These are phyloP conservation scores for Drosophila persimilis DNA, from an alignment of 1,140 invertebrate genomes.

Conservation along the genomic window DNA sequence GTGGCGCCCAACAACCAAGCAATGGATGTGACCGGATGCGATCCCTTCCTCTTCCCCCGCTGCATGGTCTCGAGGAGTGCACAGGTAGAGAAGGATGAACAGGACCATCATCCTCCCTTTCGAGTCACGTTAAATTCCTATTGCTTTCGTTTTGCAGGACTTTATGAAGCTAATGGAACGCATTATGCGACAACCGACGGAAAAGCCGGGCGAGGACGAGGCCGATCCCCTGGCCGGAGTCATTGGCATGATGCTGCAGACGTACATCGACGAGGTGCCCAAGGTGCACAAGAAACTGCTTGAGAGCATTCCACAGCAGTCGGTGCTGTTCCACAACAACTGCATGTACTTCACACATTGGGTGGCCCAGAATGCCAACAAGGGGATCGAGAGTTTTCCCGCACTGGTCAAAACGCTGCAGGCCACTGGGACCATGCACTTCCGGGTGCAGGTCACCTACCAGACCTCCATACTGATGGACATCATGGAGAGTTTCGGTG, in stretches of 20 bases:
- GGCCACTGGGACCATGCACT: slow-evolving; percentile 87
- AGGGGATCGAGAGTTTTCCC: slow-evolving; percentile 73
- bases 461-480: slow-evolving; percentile 89
- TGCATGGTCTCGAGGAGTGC: slow-evolving; percentile 86
- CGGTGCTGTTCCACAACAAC: slow-evolving; percentile 96
- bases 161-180: slow-evolving; percentile 88
- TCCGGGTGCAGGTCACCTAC: slow-evolving; percentile 88
- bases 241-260: slow-evolving; percentile 88
- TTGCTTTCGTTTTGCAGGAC: slow-evolving; percentile 83
- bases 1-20: slow-evolving; percentile 84
- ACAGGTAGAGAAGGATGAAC: slow-evolving; percentile 36
- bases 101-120: not conserved
- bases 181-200: slow-evolving; percentile 88
- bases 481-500: slow-evolving; percentile 89
- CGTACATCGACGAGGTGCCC: slow-evolving; percentile 91
- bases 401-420: slow-evolving; percentile 84
- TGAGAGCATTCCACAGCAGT: slow-evolving; percentile 91
- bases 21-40: slow-evolving; percentile 52
- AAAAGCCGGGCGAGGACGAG: slow-evolving; percentile 85
- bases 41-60: slow-evolving; percentile 83
- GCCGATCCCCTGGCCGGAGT: slow-evolving; percentile 86
- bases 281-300: slow-evolving; percentile 91
- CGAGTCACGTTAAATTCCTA: not conserved
- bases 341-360: slow-evolving; percentile 93
- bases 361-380: slow-evolving; percentile 73